A percentile compares a stretch with the other conserved stretches of the same genome.
Conservation (phyloP, 2,797 vertebrate species). For the Catostomus latipinnis region DNA sequence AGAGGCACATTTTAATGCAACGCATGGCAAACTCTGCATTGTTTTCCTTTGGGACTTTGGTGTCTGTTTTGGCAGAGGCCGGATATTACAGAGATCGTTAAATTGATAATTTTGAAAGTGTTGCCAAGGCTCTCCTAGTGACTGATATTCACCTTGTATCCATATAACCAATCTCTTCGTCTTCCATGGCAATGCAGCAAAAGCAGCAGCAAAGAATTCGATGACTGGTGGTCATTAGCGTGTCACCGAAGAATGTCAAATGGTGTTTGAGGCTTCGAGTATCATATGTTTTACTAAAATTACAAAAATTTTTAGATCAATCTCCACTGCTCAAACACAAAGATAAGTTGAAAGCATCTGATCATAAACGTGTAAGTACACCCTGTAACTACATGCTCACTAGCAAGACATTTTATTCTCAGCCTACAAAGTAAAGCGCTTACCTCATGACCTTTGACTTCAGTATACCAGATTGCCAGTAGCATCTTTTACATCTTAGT, state of each 20-base stretch:
- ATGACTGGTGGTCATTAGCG: conserved; percentile 49
- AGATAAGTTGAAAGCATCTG: conserved; percentile 17
- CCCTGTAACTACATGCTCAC: background rate
- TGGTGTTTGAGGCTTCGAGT: background rate
- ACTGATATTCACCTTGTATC: conserved; percentile 30
- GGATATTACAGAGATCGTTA: conserved; percentile 36
- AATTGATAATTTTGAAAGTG: conserved; percentile 17
- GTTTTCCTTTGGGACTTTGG: conserved; percentile 30
- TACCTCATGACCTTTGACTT: background rate
- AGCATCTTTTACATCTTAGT: conserved; percentile 17
- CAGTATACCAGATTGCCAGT: background rate
- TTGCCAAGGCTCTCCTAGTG: background rate
- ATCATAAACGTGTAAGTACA: conserved; percentile 6
- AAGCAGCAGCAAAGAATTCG: conserved; percentile 21
- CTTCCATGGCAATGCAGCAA: conserved; percentile 20
- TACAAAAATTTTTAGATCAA: conserved; percentile 25
- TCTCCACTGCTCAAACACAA: conserved; percentile 23
- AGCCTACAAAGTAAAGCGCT: conserved; percentile 10
- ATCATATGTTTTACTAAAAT: conserved; percentile 33
- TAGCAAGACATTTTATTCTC: background rate
- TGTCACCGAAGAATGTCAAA: conserved; percentile 47
- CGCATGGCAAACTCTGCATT: background rate
- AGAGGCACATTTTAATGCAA: conserved; percentile 27
- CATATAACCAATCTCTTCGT: conserved; percentile 24
- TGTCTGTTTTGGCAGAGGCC: conserved; percentile 32